These are phyloP conservation scores for Luffia ferchaultella DNA, from an alignment of 2,888 invertebrate genomes.

Conservation along the genomic window DNA sequence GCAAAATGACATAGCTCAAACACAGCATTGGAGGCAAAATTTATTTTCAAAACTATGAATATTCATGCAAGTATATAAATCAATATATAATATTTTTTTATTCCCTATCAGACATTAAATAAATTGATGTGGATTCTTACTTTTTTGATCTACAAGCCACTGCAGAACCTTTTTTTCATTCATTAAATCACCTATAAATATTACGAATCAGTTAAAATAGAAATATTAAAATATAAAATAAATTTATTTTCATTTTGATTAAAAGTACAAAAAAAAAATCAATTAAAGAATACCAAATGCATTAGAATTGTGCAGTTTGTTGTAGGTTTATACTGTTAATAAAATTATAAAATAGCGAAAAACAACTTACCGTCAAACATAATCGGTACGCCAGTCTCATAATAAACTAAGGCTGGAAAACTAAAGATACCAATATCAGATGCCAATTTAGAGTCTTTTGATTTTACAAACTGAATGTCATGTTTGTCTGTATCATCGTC, in stretches of 20 bases:
- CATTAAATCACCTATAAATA: constrained; percentile 89
- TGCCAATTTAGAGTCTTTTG: constrained; percentile 87
- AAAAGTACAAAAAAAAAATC: not conserved
- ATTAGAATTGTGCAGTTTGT: not conserved
- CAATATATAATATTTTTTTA: not conserved
- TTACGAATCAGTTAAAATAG: constrained; percentile 23
- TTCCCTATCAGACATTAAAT: constrained; percentile 21
- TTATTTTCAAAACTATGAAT: constrained; percentile 27
- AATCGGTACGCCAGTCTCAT: constrained; percentile 92
- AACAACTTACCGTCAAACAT: constrained; percentile 89
- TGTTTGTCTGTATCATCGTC: constrained; percentile 93
- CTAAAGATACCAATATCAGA: constrained; percentile 92
- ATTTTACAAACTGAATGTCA: constrained; percentile 93
- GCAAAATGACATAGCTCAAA: constrained; percentile 67
- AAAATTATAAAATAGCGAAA: not conserved
- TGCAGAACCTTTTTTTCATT: constrained; percentile 94
- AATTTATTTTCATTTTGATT: too few relatives aligned
- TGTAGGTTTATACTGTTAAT: not conserved
- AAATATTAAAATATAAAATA: not conserved
- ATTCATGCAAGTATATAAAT: constrained; percentile 49
- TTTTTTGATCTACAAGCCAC: constrained; percentile 96
- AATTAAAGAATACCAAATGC: not conserved
- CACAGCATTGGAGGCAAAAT: constrained; percentile 56
- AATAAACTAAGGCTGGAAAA: constrained; percentile 91
- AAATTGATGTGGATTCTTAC: constrained; percentile 80